Percentiles rank a stretch among this genome's conserved stretches.
Conservation (phyloP, 2,888 invertebrate species). For the Drosophila neutralis region DNA sequence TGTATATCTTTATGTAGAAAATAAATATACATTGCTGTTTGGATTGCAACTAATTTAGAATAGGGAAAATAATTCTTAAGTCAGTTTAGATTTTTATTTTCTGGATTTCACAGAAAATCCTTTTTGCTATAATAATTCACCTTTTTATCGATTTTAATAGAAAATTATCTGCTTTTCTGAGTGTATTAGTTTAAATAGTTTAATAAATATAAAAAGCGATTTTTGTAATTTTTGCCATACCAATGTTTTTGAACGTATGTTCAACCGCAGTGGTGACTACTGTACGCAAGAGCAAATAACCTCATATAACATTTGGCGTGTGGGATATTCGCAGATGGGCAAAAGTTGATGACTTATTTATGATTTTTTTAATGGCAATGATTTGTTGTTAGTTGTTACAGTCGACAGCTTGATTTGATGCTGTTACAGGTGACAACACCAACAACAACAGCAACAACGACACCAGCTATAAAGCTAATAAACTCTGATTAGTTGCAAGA, state of each 20-base stretch:
- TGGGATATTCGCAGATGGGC: conserved; percentile 29
- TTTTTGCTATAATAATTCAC: rapidly evolving
- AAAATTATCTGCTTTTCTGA: not conserved
- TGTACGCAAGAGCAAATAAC: conserved; percentile 35
- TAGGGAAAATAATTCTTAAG: not conserved
- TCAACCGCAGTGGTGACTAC: conserved; percentile 1
- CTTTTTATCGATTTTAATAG: not conserved
- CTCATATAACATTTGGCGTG: conserved; percentile 17
- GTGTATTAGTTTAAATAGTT: not conserved
- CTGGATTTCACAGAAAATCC: rapidly evolving
- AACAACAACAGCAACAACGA: conserved; percentile 29
- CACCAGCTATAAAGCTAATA: conserved; percentile 40
- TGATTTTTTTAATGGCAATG: conserved; percentile 62
- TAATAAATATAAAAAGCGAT: not conserved
- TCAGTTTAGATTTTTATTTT: rapidly evolving
- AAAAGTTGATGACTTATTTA: conserved; percentile 71
- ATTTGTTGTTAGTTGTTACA: conserved; percentile 40
- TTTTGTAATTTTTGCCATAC: not conserved
- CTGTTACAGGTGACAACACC: conserved; percentile 39
- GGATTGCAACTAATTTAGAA: not conserved
- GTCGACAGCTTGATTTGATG: conserved; percentile 43
- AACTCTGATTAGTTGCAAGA: conserved; percentile 70
- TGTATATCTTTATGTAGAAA: not conserved
- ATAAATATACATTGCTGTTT: not conserved
- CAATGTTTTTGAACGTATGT: not conserved